These are phyloP conservation scores for Ivindomyrus marchei DNA, from an alignment of 2,113 vertebrate genomes.

Conservation along the genomic window DNA sequence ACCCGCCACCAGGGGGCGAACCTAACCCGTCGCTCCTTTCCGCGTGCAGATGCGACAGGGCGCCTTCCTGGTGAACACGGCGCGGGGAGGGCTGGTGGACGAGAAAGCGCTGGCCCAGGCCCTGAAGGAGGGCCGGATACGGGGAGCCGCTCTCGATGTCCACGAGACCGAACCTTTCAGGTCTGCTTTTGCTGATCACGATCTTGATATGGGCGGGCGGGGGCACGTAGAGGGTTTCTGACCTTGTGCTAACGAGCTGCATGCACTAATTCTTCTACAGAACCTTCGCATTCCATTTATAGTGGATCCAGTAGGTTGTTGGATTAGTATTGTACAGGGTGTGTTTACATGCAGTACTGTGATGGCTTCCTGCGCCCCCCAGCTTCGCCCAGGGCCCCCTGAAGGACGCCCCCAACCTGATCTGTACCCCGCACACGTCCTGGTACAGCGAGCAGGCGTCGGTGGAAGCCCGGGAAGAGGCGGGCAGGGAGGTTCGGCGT, in stretches of 20 bases:
- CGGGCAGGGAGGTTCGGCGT: slow-evolving; percentile 70
- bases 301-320: background rate
- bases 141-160: slow-evolving; percentile 69
- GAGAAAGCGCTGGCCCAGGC: slow-evolving; percentile 73
- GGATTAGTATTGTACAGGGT: background rate
- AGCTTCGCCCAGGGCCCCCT: slow-evolving; percentile 70
- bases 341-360: background rate
- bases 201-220: background rate
- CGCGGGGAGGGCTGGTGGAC: slow-evolving; percentile 71
- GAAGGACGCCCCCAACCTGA: slow-evolving; percentile 72
- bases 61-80: slow-evolving; percentile 72
- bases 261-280: background rate
- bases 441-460: slow-evolving; percentile 78
- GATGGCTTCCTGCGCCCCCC: background rate
- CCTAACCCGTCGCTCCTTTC: background rate
- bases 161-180: slow-evolving; percentile 74
- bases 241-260: background rate
- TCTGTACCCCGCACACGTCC: slow-evolving; percentile 72
- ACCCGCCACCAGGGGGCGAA: background rate
- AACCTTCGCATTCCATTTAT: background rate
- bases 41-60: slow-evolving; percentile 68
- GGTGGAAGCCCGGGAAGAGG: slow-evolving; percentile 69
- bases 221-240: background rate
- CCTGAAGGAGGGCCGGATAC: slow-evolving; percentile 71
- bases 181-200: slow-evolving; percentile 40